Evolutionary conservation across 2,797 vertebrate genomes (phyloP), one percentile per base, ranked within the genome.

Genomic region (Cirrhinus mrigala): DNA sequence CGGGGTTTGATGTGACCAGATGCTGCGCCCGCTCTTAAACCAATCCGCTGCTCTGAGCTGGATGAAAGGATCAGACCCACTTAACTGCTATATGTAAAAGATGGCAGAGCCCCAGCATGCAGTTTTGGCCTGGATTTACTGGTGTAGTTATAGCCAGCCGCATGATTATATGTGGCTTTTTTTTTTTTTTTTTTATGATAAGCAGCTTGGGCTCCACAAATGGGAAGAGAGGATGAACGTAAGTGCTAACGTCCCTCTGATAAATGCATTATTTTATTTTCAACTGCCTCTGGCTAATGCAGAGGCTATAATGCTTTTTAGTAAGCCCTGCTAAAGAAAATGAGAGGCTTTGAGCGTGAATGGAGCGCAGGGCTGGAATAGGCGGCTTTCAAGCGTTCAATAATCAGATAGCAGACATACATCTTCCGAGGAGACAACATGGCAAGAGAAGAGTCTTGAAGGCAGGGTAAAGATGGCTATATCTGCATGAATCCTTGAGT

Each of bases 41-140:
- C 58, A 75, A 62, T 85, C 82, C 70, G 33, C 33, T 37, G 12
- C 66, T 68, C 50, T 69, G 79, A 37, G 83, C 83, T 73, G 86
- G 82, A 85, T 83, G 71, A 77, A 84, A 77, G 73, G 88, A 89
- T 88, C 85, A 85, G 85, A 86, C 85, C 80, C 87, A 56, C 81
- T 82, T 89, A 88, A 89, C 82, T 85, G 79, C 87, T 89, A 89
- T 81, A 83, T 88, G 79, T 85, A 83, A 88, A 89, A 86, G 82
- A 88, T 87, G 70, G 73, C 54, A 81, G 52, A 69, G 62, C 29
- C 79, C 69, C 81, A 58, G 83, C 76, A 40, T 79, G 64, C 83
- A 77, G 70, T 87, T 86, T 44, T 69, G 62, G 50, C 64, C 56
- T 52, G 86, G 90, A 90, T 90, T 88, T 88, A 79, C 85, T 87